Evolutionary conservation across 2,797 vertebrate genomes (phyloP).

Genomic region (Platalea minor): DNA sequence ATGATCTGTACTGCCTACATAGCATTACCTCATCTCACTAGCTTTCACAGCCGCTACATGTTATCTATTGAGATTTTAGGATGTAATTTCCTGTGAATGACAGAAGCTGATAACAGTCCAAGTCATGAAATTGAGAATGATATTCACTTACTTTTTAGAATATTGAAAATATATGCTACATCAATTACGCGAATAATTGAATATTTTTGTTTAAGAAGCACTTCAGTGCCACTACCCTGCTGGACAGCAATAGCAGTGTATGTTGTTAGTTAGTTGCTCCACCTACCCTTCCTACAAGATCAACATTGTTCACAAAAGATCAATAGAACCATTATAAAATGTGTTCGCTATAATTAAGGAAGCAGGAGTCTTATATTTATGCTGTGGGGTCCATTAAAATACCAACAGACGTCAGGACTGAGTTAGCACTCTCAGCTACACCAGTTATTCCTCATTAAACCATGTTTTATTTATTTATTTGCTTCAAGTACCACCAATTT

Average conservation of each 20-base stretch:
- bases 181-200: constrained; percentile 30
- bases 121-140: background rate
- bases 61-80: constrained; percentile 47
- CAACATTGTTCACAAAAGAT: constrained; percentile 52
- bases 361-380: constrained; percentile 34
- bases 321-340: constrained; percentile 53
- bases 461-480: constrained; percentile 10
- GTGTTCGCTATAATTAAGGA: constrained; percentile 45
- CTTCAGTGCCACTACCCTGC: background rate
- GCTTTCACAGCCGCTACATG: constrained; percentile 43
- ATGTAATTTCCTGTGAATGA: constrained; percentile 59
- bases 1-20: constrained; percentile 51
- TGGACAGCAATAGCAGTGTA: background rate
- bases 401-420: background rate
- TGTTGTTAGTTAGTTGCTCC: constrained; percentile 24
- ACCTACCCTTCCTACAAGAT: constrained; percentile 43
- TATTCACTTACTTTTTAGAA: constrained; percentile 8
- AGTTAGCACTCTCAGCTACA: background rate
- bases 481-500: background rate
- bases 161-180: constrained; percentile 43
- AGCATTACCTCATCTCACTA: constrained; percentile 58
- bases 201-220: constrained; percentile 41
- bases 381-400: constrained; percentile 43
- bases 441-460: constrained; percentile 4
- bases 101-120: constrained; percentile 38